These are phyloP conservation scores for Chelonoidis abingdonii DNA, from an alignment of 2,113 vertebrate species.

Conservation along the genomic window DNA sequence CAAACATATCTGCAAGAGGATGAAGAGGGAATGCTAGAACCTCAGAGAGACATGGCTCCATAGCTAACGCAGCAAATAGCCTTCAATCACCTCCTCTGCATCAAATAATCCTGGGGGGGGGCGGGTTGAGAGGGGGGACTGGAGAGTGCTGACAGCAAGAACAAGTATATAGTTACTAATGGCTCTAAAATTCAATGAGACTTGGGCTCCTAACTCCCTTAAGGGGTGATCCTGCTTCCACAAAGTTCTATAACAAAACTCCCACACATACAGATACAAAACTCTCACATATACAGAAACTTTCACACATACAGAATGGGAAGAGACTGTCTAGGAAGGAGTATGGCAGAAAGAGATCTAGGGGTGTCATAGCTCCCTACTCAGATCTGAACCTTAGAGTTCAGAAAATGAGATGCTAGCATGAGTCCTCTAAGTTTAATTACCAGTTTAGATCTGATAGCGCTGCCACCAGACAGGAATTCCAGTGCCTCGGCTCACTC, in stretches of 20 bases:
- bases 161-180: not conserved
- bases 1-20: accelerated
- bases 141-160: not conserved
- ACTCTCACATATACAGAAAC: no score
- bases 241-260: not conserved
- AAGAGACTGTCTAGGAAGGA: no score
- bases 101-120: accelerated
- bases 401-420: no score
- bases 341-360: no score
- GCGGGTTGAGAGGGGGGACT: accelerated
- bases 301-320: no score
- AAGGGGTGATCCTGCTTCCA: not conserved
- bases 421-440: no score
- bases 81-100: not conserved
- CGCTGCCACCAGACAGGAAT: no score
- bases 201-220: not conserved
- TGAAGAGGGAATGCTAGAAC: not conserved
- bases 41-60: not conserved
- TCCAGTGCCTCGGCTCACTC: no score
- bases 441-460: no score
- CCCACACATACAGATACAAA: no score
- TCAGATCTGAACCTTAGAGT: no score
- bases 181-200: not conserved
- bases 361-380: no score
- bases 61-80: not conserved